Evolutionary conservation across 1,140 invertebrate genomes (phyloP).

Genomic region (Cryptotermes secundus): DNA sequence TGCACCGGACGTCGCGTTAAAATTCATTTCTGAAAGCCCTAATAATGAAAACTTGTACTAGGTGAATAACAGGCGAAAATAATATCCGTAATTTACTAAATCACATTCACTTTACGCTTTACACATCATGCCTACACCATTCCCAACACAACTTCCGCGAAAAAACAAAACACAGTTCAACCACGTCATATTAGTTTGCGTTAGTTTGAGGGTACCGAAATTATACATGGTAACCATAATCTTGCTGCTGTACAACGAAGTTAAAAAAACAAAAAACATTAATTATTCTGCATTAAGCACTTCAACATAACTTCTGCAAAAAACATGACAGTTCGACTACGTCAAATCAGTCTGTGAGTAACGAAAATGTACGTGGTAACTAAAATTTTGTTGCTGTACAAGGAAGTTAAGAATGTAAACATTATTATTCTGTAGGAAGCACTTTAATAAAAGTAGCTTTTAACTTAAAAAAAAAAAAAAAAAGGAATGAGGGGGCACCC

Average conservation of each 20-base stretch:
- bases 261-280: background rate
- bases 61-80: background rate
- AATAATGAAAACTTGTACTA: background rate
- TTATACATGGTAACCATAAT: too few relatives aligned
- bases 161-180: background rate
- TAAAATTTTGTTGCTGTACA: too few relatives aligned
- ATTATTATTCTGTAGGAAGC: too few relatives aligned
- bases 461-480: background rate
- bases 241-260: too few relatives aligned
- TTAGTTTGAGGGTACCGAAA: background rate
- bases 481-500: constrained; percentile 69
- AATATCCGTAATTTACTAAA: background rate
- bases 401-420: background rate
- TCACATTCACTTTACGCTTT: background rate
- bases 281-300: too few relatives aligned
- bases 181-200: background rate
- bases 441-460: background rate
- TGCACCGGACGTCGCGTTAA: constrained; percentile 33
- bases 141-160: background rate
- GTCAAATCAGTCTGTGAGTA: background rate
- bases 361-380: background rate
- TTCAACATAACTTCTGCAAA: background rate
- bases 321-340: background rate
- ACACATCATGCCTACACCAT: background rate
- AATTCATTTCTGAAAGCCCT: constrained; percentile 31